Evolutionary conservation across 2,888 invertebrate species (phyloP).

Genomic region (Artemia sinica): DNA sequence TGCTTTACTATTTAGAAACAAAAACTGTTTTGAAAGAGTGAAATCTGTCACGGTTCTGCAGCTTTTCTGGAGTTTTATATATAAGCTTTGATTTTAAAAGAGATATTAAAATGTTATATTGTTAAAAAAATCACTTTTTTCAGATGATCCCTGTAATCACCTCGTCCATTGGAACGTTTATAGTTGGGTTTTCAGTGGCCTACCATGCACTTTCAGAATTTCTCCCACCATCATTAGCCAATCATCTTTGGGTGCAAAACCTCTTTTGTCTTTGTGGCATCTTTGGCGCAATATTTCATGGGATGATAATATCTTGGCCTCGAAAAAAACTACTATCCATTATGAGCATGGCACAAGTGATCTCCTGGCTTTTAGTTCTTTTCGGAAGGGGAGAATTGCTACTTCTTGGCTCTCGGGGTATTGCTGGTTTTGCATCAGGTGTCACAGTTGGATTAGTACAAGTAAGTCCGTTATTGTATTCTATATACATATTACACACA

Average conservation of each 20-base stretch:
- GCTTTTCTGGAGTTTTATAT: no score
- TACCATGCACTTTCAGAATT: slow-evolving; percentile 19
- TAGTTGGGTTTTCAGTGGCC: slow-evolving; percentile 21
- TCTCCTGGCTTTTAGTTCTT: background rate
- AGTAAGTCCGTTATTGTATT: background rate
- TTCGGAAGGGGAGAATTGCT: background rate
- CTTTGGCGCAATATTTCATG: slow-evolving; percentile 4
- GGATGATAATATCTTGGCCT: background rate
- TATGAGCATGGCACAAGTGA: background rate
- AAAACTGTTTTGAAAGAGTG: no score
- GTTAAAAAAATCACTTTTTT: background rate
- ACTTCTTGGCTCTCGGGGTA: background rate
- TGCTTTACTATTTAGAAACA: no score
- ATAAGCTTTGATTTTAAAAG: no score
- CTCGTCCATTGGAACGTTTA: slow-evolving; percentile 20
- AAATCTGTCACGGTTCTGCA: no score
- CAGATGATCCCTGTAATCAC: slow-evolving; percentile 18
- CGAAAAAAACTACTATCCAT: background rate
- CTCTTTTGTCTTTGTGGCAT: slow-evolving; percentile 4
- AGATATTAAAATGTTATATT: no score
- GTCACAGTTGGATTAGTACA: slow-evolving; percentile 3
- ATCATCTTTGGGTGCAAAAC: background rate
- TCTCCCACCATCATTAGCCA: slow-evolving; percentile 12
- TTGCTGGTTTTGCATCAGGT: background rate
- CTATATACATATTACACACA: no score